Conservation (phyloP, 2,888 invertebrate species). For the Caenorhabditis imperialis region DNA sequence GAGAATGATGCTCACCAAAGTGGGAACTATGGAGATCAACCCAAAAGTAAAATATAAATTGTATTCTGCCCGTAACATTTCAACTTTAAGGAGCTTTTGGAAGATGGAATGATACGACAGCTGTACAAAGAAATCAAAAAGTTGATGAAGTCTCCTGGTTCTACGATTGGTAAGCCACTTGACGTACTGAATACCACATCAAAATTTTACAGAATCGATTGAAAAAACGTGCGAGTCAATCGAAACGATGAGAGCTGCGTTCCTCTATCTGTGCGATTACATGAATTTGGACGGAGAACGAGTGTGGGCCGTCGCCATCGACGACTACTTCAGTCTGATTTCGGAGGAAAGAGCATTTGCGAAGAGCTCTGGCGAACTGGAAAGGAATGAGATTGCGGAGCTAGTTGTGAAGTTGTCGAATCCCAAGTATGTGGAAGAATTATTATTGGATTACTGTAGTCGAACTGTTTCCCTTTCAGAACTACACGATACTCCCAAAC, state of each 20-base stretch:
- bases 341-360: constrained; percentile 41
- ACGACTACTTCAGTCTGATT: constrained; percentile 36
- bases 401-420: constrained; percentile 41
- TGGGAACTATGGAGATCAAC: constrained; percentile 59
- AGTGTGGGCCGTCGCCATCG: constrained; percentile 66
- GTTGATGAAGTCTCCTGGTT: constrained; percentile 7
- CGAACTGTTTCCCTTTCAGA: constrained; percentile 32
- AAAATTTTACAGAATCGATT: not conserved
- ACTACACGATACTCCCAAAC: constrained; percentile 37
- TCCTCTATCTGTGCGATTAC: constrained; percentile 75
- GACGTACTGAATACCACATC: constrained; percentile 5
- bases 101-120: constrained; percentile 71
- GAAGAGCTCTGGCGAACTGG: constrained; percentile 25
- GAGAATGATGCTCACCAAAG: constrained; percentile 53
- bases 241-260: constrained; percentile 38
- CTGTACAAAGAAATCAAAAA: constrained; percentile 60
- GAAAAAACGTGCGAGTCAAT: constrained; percentile 24
- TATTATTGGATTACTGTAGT: not conserved
- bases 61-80: too few relatives aligned
- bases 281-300: constrained; percentile 69
- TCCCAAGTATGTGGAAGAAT: constrained; percentile 36
- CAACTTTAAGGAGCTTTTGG: constrained; percentile 54
- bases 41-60: too few relatives aligned
- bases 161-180: constrained; percentile 15
- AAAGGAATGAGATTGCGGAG: constrained; percentile 25